Percentiles rank a stretch among this genome's conserved stretches.
phyloP scores from a whole-genome alignment of 30 jellyfish, hydroid and myxozoan species.

The Chrysaora quinquecirrha region DNA sequence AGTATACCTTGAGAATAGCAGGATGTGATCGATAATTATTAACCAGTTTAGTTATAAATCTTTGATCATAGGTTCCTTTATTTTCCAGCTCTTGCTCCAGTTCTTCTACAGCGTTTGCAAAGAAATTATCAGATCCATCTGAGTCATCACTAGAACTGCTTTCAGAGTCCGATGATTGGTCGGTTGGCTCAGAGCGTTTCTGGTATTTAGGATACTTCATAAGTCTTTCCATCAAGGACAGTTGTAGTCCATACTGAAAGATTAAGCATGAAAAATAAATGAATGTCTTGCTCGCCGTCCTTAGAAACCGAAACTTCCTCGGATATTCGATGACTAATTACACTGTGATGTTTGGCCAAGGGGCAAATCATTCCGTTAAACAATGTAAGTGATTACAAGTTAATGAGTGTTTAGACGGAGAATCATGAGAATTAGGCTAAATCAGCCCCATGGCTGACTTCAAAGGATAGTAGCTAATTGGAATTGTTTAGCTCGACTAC shows the following conservation, averaged over 20 bases:
- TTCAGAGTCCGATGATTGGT: neutral
- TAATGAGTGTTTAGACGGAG: too few relatives aligned
- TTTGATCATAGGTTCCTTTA: conserved; percentile 50
- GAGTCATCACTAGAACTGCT: neutral
- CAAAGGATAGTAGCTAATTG: too few relatives aligned
- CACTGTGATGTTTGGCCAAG: too few relatives aligned
- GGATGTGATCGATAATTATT: conserved; percentile 78
- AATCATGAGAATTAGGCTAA: too few relatives aligned
- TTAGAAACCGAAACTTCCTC: too few relatives aligned
- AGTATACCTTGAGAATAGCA: conserved; percentile 34
- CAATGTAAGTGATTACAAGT: too few relatives aligned
- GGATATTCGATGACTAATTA: too few relatives aligned
- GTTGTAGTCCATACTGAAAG: conserved; percentile 62
- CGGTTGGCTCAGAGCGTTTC: neutral
- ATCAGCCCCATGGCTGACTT: too few relatives aligned
- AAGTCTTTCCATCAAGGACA: conserved; percentile 79
- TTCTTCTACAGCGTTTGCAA: conserved; percentile 35
- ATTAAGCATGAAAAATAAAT: too few relatives aligned
- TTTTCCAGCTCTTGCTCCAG: neutral
- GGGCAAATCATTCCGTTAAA: too few relatives aligned
- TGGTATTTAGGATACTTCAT: conserved; percentile 12
- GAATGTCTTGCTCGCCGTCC: too few relatives aligned
- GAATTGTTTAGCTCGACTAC: too few relatives aligned
- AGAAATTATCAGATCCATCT: conserved; percentile 9
- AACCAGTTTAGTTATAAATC: conserved; percentile 77